These are phyloP conservation scores for Nylanderia fulva DNA, from an alignment of 1,140 invertebrate species.

Conservation along the genomic window DNA sequence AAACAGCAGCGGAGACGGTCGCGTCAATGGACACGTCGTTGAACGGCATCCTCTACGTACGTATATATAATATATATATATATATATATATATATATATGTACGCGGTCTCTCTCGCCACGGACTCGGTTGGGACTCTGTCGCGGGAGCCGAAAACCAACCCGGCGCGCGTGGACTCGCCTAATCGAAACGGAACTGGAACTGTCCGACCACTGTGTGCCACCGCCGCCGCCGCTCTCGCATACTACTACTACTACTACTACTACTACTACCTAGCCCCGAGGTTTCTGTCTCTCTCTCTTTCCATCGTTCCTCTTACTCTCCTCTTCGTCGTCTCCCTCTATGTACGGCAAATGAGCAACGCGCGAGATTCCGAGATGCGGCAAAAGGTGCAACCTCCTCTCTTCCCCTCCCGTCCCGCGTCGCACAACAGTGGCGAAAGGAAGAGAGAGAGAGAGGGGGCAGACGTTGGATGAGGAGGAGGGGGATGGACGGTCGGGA, in stretches of 20 bases:
- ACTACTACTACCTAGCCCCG: constrained; percentile 73
- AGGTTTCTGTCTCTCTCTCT: constrained; percentile 68
- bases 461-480: constrained; percentile 66
- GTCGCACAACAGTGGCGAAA: constrained; percentile 75
- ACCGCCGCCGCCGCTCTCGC: constrained; percentile 68
- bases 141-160: constrained; percentile 62
- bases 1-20: constrained; percentile 68
- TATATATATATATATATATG: too few relatives aligned
- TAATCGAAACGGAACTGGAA: constrained; percentile 83
- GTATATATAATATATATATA: too few relatives aligned
- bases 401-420: constrained; percentile 73
- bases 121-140: background rate
- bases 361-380: constrained; percentile 82
- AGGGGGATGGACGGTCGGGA: constrained; percentile 65
- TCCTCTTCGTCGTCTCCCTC: constrained; percentile 56
- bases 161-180: constrained; percentile 72
- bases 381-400: constrained; percentile 82
- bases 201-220: constrained; percentile 78
- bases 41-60: constrained; percentile 73
- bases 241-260: constrained; percentile 50
- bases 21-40: constrained; percentile 69
- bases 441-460: constrained; percentile 59
- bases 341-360: constrained; percentile 80
- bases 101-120: too few relatives aligned
- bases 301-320: constrained; percentile 33